phyloP scores from a whole-genome alignment of 1,140 invertebrate genomes.

The Drosophila gunungcola region DNA sequence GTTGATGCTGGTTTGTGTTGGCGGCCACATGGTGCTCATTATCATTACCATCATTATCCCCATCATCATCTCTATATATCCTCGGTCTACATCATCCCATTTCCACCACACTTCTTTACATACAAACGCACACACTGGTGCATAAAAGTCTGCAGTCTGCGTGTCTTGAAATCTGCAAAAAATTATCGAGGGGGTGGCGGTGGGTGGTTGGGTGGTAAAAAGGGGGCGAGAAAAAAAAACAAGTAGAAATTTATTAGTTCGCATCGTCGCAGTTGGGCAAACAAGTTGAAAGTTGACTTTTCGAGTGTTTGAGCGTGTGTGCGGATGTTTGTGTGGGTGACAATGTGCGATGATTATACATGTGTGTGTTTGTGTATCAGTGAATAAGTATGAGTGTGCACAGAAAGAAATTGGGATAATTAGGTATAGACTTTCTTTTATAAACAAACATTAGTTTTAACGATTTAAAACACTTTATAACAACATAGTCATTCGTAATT shows the following conservation, averaged over 20 bases:
- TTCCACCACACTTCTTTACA: slow-evolving; percentile 37
- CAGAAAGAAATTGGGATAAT: not conserved
- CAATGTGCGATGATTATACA: slow-evolving; percentile 41
- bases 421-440: not conserved
- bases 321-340: slow-evolving; percentile 26
- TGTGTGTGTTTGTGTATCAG: slow-evolving; percentile 34
- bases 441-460: not conserved
- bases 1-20: slow-evolving; percentile 25
- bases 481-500: no score
- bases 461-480: not conserved
- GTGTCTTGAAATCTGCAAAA: slow-evolving; percentile 68
- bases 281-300: slow-evolving; percentile 72
- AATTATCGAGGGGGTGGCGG: slow-evolving; percentile 54
- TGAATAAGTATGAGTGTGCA: slow-evolving; percentile 33
- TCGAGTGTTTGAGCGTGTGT: slow-evolving; percentile 37
- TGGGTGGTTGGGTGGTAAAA: slow-evolving; percentile 7
- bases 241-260: slow-evolving; percentile 82
- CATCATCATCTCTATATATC: slow-evolving; percentile 42
- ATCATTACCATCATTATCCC: slow-evolving; percentile 50
- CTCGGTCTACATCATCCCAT: slow-evolving; percentile 58
- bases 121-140: slow-evolving; percentile 50
- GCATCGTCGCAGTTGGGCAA: slow-evolving; percentile 78
- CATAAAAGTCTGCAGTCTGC: slow-evolving; percentile 25
- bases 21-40: slow-evolving; percentile 39
- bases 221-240: slow-evolving; percentile 36